Evolutionary conservation across 2,113 vertebrate species (phyloP).

Genomic region (Struthio camelus): DNA sequence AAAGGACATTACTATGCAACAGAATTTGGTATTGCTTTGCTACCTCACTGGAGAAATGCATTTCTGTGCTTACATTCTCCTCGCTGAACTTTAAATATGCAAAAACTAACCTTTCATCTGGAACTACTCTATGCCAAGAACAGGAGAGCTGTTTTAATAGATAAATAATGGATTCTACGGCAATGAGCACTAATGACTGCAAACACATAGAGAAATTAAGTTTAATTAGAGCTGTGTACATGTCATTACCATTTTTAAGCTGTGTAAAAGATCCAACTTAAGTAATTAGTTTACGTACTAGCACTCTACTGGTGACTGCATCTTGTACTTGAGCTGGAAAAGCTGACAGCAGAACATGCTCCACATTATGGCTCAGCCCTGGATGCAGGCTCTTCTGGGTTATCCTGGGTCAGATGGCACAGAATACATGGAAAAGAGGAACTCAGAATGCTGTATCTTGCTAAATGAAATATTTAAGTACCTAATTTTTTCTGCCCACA

Average conservation of each 20-base stretch:
- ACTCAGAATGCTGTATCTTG: not conserved
- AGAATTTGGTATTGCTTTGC: not conserved
- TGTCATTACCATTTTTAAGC: not conserved
- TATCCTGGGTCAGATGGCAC: not conserved
- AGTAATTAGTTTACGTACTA: not conserved
- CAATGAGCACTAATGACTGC: not conserved
- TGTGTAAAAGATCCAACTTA: not conserved
- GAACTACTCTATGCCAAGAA: not conserved
- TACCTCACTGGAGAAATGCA: not conserved
- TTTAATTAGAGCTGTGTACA: not conserved
- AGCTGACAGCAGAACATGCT: not conserved
- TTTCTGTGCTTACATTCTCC: not conserved
- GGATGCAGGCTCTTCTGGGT: fast-evolving
- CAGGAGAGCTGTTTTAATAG: not conserved
- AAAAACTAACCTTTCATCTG: slow-evolving; percentile 50
- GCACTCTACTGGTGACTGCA: not conserved
- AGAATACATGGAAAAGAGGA: not conserved
- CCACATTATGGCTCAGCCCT: not conserved
- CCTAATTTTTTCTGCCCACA: not conserved
- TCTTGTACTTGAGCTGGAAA: fast-evolving
- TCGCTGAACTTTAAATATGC: not conserved
- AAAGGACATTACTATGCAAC: not conserved
- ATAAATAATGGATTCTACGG: slow-evolving; percentile 15
- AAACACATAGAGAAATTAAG: not conserved
- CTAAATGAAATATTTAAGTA: not conserved